phyloP scores from a whole-genome alignment of 2,797 vertebrate genomes.

The Gymnoscopelus braueri region DNA sequence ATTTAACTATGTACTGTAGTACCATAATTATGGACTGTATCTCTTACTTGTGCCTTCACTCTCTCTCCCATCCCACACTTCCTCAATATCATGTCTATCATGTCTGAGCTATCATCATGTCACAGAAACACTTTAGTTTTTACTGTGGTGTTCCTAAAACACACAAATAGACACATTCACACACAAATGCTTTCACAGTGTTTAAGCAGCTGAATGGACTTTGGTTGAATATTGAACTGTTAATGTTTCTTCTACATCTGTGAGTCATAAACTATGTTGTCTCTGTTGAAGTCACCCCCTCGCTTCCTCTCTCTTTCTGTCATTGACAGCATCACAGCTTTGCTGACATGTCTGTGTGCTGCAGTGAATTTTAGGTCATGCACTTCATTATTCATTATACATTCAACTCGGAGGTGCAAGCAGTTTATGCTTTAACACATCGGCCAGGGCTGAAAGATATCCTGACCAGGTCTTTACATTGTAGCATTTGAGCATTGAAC shows the following conservation, averaged over 20 bases:
- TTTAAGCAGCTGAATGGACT: conserved; percentile 18
- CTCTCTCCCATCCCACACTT: too few relatives aligned
- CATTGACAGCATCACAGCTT: conserved; percentile 47
- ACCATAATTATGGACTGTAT: too few relatives aligned
- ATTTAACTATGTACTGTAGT: too few relatives aligned
- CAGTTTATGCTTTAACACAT: conserved; percentile 50
- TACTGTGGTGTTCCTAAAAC: conserved; percentile 18
- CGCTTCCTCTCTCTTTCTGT: conserved; percentile 4
- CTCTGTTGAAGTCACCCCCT: conserved; percentile 18
- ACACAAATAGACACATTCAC: conserved; percentile 6
- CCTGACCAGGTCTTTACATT: too few relatives aligned
- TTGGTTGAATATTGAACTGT: conserved; percentile 7
- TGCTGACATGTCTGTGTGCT: conserved; percentile 39
- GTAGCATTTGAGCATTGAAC: too few relatives aligned
- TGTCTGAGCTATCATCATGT: conserved; percentile 43
- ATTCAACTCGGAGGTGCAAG: conserved; percentile 59
- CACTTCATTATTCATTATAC: conserved; percentile 65
- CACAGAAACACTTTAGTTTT: conserved; percentile 31
- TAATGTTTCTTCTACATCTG: conserved; percentile 15
- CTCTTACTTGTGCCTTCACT: too few relatives aligned
- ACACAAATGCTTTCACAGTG: conserved; percentile 1
- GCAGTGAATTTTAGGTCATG: conserved; percentile 68
- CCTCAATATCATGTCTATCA: background rate
- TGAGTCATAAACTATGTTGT: conserved; percentile 3
- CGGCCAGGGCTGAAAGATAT: background rate